phyloP scores from a whole-genome alignment of 1,140 invertebrate genomes.

The Zaprionus capensis region DNA sequence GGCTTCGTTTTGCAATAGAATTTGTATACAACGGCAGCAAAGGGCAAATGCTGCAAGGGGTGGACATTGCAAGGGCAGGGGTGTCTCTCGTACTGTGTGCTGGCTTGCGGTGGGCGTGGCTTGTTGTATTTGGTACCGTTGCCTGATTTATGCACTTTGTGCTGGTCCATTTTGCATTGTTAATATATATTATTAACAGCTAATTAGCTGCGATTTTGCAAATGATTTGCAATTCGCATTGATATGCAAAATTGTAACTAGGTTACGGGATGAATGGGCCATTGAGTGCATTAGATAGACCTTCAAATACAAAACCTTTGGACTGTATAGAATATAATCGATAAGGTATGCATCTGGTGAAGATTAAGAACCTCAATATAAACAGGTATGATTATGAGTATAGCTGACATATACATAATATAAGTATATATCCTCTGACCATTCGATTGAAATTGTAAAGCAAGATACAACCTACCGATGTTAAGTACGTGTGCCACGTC shows the following conservation, averaged over 20 bases:
- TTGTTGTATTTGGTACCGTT: slow-evolving; percentile 43
- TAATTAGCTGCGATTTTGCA: slow-evolving; percentile 73
- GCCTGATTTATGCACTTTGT: slow-evolving; percentile 77
- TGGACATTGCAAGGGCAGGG: background rate
- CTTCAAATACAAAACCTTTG: background rate
- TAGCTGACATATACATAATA: background rate
- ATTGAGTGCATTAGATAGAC: background rate
- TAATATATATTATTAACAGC: slow-evolving; percentile 81
- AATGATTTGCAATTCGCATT: slow-evolving; percentile 47
- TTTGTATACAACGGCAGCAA: slow-evolving; percentile 28
- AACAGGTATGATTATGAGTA: background rate
- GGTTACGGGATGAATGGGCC: background rate
- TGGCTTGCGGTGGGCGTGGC: slow-evolving; percentile 10
- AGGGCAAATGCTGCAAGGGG: background rate
- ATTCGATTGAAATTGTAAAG: background rate
- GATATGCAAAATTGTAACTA: slow-evolving; percentile 23
- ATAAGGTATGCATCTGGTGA: background rate
- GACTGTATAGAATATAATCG: background rate
- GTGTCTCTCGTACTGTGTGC: background rate
- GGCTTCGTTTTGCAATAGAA: slow-evolving; percentile 58
- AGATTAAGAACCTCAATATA: background rate
- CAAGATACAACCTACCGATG: background rate
- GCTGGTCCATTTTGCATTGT: slow-evolving; percentile 60
- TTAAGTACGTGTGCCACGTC: background rate
- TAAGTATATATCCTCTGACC: background rate